phyloP scores from a whole-genome alignment of 2,888 invertebrate genomes.

The Mythimna ferrago region DNA sequence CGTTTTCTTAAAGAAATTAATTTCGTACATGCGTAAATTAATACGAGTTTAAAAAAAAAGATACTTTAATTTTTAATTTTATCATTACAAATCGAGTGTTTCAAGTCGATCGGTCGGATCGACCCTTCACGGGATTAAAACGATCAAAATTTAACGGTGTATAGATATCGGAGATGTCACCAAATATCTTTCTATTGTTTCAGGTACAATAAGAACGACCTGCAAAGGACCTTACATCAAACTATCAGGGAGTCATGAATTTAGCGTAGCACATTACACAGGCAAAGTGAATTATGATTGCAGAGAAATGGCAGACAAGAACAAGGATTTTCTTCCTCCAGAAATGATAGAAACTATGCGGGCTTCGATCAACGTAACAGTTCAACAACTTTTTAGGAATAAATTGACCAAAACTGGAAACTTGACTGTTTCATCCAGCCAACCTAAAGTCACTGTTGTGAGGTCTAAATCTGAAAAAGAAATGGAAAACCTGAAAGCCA shows the following conservation, averaged over 20 bases:
- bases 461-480: slow-evolving; percentile 87
- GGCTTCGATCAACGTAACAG: slow-evolving; percentile 92
- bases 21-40: too few species aligned
- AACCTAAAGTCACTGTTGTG: slow-evolving; percentile 76
- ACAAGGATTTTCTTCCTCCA: slow-evolving; percentile 97
- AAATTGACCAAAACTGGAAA: slow-evolving; percentile 97
- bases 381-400: slow-evolving; percentile 95
- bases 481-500: slow-evolving; percentile 86
- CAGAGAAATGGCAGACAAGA: slow-evolving; percentile 96
- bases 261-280: slow-evolving; percentile 97
- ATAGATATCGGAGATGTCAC: not conserved
- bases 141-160: too few species aligned
- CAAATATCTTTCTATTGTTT: slow-evolving; percentile 55
- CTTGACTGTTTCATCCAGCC: slow-evolving; percentile 91
- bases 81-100: too few species aligned
- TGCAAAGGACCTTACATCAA: slow-evolving; percentile 90
- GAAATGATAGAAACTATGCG: slow-evolving; percentile 97
- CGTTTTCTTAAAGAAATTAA: too few species aligned
- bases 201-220: slow-evolving; percentile 90
- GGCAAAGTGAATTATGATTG: slow-evolving; percentile 96
- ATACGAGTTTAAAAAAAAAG: too few species aligned
- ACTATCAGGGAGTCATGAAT: slow-evolving; percentile 92
- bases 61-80: too few species aligned
- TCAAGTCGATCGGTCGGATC: too few species aligned
- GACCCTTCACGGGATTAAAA: too few species aligned